Conservation (phyloP, 2,888 invertebrate genomes). For the Stictocephala bisonia region DNA sequence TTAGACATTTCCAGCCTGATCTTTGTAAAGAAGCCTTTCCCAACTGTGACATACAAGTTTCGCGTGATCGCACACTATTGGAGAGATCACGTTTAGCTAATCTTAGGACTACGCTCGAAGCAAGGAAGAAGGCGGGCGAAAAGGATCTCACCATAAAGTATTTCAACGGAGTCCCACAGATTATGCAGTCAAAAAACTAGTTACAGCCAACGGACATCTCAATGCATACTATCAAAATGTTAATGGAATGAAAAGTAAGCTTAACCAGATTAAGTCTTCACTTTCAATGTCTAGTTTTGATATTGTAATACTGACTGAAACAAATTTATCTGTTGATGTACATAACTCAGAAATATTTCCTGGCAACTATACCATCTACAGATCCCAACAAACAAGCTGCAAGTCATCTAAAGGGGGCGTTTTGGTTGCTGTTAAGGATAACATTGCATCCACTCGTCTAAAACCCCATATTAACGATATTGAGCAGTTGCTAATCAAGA, state of each 20-base stretch:
- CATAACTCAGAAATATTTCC: too few relatives aligned
- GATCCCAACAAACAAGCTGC: too few relatives aligned
- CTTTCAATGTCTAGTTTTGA: neutral
- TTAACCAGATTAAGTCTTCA: neutral
- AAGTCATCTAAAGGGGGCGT: too few relatives aligned
- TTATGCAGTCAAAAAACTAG: conserved; percentile 18
- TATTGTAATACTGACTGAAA: neutral
- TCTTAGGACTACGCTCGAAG: neutral
- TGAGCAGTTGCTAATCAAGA: too few relatives aligned
- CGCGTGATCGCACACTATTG: neutral
- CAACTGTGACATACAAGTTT: neutral
- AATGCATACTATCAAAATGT: conserved; percentile 3
- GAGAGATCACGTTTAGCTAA: neutral
- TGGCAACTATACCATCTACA: too few relatives aligned
- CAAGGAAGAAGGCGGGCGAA: conserved; percentile 3
- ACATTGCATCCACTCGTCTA: too few relatives aligned
- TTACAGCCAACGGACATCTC: conserved; percentile 15
- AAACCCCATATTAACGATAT: too few relatives aligned
- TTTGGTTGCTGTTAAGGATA: too few relatives aligned
- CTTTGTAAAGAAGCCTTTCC: neutral
- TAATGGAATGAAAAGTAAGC: neutral
- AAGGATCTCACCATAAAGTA: neutral
- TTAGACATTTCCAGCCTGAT: neutral
- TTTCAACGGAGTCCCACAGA: neutral
- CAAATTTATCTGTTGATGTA: conserved; percentile 1